Evolutionary conservation across 2,113 vertebrate species (phyloP), one percentile per base, ranked within the genome.

Genomic region (Calonectris borealis): DNA sequence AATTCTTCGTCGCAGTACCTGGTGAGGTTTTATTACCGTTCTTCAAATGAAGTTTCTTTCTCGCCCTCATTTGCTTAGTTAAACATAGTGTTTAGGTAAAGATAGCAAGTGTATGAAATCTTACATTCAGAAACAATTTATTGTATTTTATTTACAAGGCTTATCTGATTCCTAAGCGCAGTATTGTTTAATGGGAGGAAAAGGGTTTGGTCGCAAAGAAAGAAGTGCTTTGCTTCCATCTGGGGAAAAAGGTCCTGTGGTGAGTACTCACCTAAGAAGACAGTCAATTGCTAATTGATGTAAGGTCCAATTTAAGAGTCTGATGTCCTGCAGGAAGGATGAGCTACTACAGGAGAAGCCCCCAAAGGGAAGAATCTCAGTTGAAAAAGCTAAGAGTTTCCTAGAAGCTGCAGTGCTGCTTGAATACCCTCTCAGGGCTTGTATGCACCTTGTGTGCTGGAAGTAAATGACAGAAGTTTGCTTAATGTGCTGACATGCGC

Each of bases 1-100:
- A 99, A 87, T 99, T 99, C 98, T 99, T 99, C 95, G 98, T 99
- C 1, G 99, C 99, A 21, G 99, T 99, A 72, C 99, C 99, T 98
- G 99, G 99, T 99, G 94, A 96, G 97, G 46, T 38, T 92, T 60
- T 75, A 6, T 52, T 49, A 10, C 52, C 3, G 0, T 65, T 73
- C 49, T 58, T 88, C 25, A 32, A 52, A 15, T 8, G 46, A 58
- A 34, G 11, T 32, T 62, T 24, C 7, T 19, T 46, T 58, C 75
- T 78, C 1, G 1, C 26, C 51, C 26, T 76, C 3, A 8, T 79
- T 71, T 27, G 24, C 32, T 52, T 55, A 25, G 18, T 66, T 87
- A 21, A 85, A 57, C 8, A 0, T 3, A 57, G 34, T 6, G 21
- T 44, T 84, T 11, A 55, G 84, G 29, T 42, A 44, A 49, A 69